A percentile compares a stretch with the other conserved stretches of the same genome.
Conservation (phyloP, 1,140 invertebrate species). For the Octopus sinensis region DNA sequence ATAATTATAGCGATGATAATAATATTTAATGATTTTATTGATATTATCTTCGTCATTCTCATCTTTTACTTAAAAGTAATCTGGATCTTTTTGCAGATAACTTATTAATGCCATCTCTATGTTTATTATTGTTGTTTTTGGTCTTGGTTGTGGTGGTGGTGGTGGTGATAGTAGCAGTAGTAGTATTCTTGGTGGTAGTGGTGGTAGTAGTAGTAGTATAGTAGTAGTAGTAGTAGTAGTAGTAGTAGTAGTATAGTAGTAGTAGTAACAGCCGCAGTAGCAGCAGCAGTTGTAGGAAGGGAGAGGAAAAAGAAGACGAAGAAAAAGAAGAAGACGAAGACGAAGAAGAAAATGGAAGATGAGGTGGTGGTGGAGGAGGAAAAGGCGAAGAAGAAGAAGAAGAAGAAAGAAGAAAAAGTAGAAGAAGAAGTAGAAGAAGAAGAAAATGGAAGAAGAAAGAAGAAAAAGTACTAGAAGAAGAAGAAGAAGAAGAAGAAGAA, state of each 20-base stretch:
- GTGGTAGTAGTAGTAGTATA: not conserved
- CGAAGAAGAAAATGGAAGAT: constrained; percentile 12
- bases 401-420: not conserved
- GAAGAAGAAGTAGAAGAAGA: not conserved
- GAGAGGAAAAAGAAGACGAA: constrained; percentile 10
- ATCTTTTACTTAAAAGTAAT: no score
- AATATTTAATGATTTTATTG: no score
- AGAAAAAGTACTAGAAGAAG: not conserved
- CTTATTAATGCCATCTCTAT: no score
- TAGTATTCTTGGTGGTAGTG: no score
- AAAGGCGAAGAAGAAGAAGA: constrained; percentile 16
- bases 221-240: not conserved
- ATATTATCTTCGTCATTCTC: no score
- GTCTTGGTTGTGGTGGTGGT: no score
- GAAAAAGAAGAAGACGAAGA: constrained; percentile 15
- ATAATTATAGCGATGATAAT: no score
- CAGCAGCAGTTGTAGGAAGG: not conserved
- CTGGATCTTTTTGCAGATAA: no score
- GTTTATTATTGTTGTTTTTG: no score
- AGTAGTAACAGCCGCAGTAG: constrained; percentile 7
- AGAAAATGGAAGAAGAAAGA: not conserved
- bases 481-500: not conserved
- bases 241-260: constrained; percentile 3
- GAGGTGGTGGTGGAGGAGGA: constrained; percentile 11
- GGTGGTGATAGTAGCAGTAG: no score